Evolutionary conservation across 2,113 vertebrate genomes (phyloP).

Genomic region (Lepisosteus oculatus): DNA sequence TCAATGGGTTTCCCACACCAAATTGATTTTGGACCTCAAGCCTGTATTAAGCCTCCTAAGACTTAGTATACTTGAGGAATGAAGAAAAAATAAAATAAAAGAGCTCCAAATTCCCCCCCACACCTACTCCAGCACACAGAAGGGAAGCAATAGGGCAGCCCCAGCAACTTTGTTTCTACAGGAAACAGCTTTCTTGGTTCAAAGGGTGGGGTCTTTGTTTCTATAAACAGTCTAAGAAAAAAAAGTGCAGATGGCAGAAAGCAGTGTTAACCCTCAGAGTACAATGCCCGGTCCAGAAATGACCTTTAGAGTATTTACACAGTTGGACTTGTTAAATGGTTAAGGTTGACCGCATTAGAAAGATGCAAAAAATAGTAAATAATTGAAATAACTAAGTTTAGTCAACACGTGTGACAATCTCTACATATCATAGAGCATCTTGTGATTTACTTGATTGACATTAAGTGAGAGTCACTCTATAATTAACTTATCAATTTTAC

Average conservation of each 20-base stretch:
- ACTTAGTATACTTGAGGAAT: not conserved
- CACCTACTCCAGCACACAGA: constrained; percentile 11
- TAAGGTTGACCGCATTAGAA: too few relatives aligned
- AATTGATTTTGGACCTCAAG: not conserved
- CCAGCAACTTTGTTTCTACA: constrained; percentile 29
- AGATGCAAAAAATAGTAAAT: too few relatives aligned
- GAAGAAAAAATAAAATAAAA: constrained; percentile 12
- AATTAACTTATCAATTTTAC: too few relatives aligned
- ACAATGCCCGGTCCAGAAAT: not conserved
- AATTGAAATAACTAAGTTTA: too few relatives aligned
- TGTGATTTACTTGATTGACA: too few relatives aligned
- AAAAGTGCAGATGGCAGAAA: not conserved
- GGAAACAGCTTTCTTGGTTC: constrained; percentile 32
- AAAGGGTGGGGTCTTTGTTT: constrained; percentile 35
- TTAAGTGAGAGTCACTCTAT: too few relatives aligned
- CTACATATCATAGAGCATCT: too few relatives aligned
- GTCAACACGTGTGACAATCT: too few relatives aligned
- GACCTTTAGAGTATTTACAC: not conserved
- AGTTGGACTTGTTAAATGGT: too few relatives aligned
- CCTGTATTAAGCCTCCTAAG: not conserved
- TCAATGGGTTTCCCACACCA: not conserved
- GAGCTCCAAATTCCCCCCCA: not conserved
- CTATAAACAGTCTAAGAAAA: constrained; percentile 25
- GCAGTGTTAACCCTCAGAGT: not conserved
- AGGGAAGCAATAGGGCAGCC: constrained; percentile 13